Conservation (phyloP, 2,797 vertebrate species). For the Parauchenoglanis ngamensis region DNA sequence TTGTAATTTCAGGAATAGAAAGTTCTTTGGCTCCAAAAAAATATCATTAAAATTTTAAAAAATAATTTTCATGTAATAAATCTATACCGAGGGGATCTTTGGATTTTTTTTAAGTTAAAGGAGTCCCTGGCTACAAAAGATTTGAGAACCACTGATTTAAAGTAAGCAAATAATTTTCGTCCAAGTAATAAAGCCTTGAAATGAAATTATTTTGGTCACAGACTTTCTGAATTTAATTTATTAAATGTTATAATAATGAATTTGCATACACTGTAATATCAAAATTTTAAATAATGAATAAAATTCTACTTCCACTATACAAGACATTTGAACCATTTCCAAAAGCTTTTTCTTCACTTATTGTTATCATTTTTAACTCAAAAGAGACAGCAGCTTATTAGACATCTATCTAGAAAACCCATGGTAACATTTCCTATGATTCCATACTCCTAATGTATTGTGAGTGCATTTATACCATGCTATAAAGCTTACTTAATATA, state of each 20-base stretch:
- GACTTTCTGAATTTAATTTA: background rate
- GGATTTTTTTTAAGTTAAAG: too few relatives aligned
- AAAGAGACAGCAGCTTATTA: background rate
- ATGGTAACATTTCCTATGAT: background rate
- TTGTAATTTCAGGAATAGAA: too few relatives aligned
- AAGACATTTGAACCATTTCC: background rate
- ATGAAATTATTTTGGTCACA: background rate
- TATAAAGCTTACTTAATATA: background rate
- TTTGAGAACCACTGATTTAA: background rate
- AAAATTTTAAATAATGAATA: background rate
- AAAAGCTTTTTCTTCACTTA: background rate
- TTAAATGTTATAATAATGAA: background rate
- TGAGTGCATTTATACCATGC: background rate
- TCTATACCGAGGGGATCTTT: too few relatives aligned
- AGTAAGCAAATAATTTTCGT: background rate
- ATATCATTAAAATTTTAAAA: too few relatives aligned
- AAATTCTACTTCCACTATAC: background rate
- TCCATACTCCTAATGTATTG: background rate
- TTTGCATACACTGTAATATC: background rate
- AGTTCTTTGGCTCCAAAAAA: too few relatives aligned
- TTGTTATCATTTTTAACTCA: background rate
- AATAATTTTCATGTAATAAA: too few relatives aligned
- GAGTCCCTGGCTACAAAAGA: too few relatives aligned
- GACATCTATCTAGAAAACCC: background rate
- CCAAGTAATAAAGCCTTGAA: background rate